Evolutionary conservation across 1,140 invertebrate genomes (phyloP).

Genomic region (Nebria ingens): DNA sequence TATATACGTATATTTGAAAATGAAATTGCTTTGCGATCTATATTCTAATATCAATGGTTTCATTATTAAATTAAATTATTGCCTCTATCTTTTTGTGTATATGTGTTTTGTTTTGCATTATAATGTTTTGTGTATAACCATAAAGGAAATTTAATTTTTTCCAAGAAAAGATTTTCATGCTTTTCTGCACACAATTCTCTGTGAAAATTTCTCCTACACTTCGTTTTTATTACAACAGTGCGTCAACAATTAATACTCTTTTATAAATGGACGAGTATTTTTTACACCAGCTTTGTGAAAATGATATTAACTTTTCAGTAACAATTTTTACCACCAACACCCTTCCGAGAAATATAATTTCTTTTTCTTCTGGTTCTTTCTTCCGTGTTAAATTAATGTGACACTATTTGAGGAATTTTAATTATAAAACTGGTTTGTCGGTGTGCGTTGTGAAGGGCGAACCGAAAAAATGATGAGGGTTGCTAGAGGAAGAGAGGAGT

Average conservation of each 20-base stretch:
- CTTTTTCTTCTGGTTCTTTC: slow-evolving; percentile 11
- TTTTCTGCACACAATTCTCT: background rate
- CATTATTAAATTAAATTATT: background rate
- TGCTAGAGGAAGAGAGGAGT: slow-evolving; percentile 10
- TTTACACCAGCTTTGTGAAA: background rate
- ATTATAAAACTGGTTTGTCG: slow-evolving; percentile 4
- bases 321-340: background rate
- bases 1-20: background rate
- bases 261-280: slow-evolving; percentile 15
- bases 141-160: background rate
- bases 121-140: background rate
- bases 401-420: slow-evolving; percentile 10
- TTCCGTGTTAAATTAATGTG: background rate
- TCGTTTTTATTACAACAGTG: background rate
- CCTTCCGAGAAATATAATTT: background rate
- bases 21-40: too few relatives aligned
- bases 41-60: too few relatives aligned
- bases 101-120: background rate
- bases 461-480: background rate
- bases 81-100: background rate
- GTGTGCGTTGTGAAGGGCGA: slow-evolving; percentile 13
- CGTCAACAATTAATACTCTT: background rate
- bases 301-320: slow-evolving; percentile 7
- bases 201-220: background rate
- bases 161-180: background rate